Percentiles rank a stretch among this genome's conserved stretches.
phyloP scores from a whole-genome alignment of 1,140 invertebrate species.

The Paralvinella palmiformis region DNA sequence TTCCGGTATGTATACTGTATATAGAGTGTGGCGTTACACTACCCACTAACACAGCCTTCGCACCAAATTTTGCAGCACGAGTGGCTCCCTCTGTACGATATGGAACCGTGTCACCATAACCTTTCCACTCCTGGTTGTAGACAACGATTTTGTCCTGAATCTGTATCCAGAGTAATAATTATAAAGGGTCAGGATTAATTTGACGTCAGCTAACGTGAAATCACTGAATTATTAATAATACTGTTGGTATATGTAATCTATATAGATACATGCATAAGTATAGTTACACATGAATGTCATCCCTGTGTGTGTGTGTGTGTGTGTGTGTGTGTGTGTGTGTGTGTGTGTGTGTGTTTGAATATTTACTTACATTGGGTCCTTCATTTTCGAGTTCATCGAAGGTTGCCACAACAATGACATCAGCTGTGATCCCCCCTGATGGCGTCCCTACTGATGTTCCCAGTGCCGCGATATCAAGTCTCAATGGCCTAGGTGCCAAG shows the following conservation, averaged over 20 bases:
- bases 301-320: background rate
- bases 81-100: slow-evolving; percentile 59
- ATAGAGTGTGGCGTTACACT: slow-evolving; percentile 69
- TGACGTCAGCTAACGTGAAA: background rate
- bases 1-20: slow-evolving; percentile 46
- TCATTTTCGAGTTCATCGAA: background rate
- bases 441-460: background rate
- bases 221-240: background rate
- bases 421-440: background rate
- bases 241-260: background rate
- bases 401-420: background rate
- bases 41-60: slow-evolving; percentile 66
- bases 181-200: background rate
- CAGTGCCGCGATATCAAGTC: background rate
- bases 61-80: slow-evolving; percentile 60
- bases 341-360: background rate
- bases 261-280: background rate
- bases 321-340: background rate
- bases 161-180: background rate
- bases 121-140: slow-evolving; percentile 62
- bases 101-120: slow-evolving; percentile 59
- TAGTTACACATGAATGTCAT: background rate
- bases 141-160: slow-evolving; percentile 68
- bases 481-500: background rate
- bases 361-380: background rate